Evolutionary conservation across 1,140 invertebrate genomes (phyloP).

Genomic region (Psilanteris sp.): DNA sequence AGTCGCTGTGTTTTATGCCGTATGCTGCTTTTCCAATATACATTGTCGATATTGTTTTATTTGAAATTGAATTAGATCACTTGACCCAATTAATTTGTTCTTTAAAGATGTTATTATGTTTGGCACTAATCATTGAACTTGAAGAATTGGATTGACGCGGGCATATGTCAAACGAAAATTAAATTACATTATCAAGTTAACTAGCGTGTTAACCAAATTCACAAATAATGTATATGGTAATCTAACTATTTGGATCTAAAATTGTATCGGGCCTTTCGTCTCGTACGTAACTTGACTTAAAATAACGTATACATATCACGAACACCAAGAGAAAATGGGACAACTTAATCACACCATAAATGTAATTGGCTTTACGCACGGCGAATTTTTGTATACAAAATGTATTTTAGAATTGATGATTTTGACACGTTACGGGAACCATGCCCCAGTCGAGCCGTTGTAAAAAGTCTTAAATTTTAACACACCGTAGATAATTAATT

Average conservation of each 20-base stretch:
- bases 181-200: conserved; percentile 21
- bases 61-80: not conserved
- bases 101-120: conserved; percentile 7
- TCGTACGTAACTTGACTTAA: not conserved
- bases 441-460: too few relatives aligned
- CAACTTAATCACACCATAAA: conserved; percentile 21
- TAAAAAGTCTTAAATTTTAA: conserved; percentile 6
- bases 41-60: too few relatives aligned
- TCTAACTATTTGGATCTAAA: conserved; percentile 14
- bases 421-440: too few relatives aligned
- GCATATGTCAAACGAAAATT: too few relatives aligned
- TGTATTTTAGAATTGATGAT: too few relatives aligned
- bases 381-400: conserved; percentile 4
- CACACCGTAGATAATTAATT: conserved; percentile 15
- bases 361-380: conserved; percentile 8
- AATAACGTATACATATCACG: conserved; percentile 45
- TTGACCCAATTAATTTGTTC: conserved; percentile 18
- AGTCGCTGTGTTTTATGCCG: conserved; percentile 6
- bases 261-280: conserved; percentile 10
- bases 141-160: too few relatives aligned
- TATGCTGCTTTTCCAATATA: conserved; percentile 2
- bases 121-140: conserved; percentile 21
- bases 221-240: conserved; percentile 19
- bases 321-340: conserved; percentile 24
- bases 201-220: too few relatives aligned